Percentiles rank a stretch among this genome's conserved stretches.
Evolutionary conservation across 2,113 vertebrate species (phyloP).

Genomic region (Tringa solitaria): DNA sequence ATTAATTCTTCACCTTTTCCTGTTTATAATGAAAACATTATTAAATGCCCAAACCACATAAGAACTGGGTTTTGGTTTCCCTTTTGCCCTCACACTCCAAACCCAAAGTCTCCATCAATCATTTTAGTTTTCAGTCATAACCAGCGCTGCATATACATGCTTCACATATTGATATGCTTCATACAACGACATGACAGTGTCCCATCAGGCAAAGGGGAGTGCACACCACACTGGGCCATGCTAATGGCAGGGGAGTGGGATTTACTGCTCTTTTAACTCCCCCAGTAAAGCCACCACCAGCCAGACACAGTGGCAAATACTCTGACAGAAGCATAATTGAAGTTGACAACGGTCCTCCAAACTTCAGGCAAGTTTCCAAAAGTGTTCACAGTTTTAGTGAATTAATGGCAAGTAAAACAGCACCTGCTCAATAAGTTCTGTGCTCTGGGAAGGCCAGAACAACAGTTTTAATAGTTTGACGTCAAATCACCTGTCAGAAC

Average conservation of each 20-base stretch:
- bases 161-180: background rate
- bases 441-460: background rate
- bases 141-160: background rate
- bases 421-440: background rate
- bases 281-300: background rate
- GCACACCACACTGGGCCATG: background rate
- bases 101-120: background rate
- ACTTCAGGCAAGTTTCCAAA: background rate
- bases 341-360: background rate
- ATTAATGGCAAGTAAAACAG: background rate
- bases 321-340: background rate
- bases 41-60: background rate
- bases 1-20: background rate
- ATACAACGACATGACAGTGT: rapidly evolving
- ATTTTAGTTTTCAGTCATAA: background rate
- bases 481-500: constrained; percentile 1
- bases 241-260: background rate
- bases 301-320: background rate
- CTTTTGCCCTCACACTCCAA: background rate
- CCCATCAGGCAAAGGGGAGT: rapidly evolving
- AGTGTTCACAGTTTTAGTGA: background rate
- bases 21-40: background rate
- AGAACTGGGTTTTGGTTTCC: background rate
- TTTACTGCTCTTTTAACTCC: background rate
- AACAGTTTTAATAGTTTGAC: background rate